Evolutionary conservation across 1,140 invertebrate genomes (phyloP).

Genomic region (Diorhabda elongata): DNA sequence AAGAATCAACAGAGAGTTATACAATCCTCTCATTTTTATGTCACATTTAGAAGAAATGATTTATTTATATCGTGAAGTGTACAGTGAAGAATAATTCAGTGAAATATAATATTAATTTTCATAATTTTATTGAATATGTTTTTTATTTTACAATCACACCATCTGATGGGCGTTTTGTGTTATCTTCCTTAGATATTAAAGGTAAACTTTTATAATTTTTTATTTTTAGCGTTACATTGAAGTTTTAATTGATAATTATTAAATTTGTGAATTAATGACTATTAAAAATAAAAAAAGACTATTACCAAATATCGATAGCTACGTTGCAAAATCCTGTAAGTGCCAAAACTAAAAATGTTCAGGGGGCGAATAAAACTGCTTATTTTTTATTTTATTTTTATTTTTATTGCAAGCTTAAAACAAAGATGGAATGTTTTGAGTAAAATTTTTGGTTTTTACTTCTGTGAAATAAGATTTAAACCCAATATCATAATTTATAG

Average conservation of each 20-base stretch:
- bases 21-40: neutral
- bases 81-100: neutral
- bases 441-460: too few species aligned
- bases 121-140: constrained; percentile 8
- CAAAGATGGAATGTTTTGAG: too few species aligned
- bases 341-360: neutral
- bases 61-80: constrained; percentile 7
- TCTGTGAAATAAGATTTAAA: too few species aligned
- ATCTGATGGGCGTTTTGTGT: neutral
- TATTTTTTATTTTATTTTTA: neutral
- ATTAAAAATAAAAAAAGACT: neutral
- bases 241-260: neutral
- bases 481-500: too few species aligned
- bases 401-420: neutral
- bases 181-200: neutral
- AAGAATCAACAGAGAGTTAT: constrained; percentile 6
- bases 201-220: neutral
- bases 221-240: neutral
- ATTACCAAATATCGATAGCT: neutral
- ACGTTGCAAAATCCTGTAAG: neutral
- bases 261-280: neutral
- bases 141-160: constrained; percentile 1
- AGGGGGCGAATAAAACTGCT: neutral
- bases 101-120: neutral
- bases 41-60: constrained; percentile 10